Evolutionary conservation across 2,888 invertebrate genomes (phyloP), one percentile per base, ranked within the genome.

Genomic region (Chrysomela aeneicollis): DNA sequence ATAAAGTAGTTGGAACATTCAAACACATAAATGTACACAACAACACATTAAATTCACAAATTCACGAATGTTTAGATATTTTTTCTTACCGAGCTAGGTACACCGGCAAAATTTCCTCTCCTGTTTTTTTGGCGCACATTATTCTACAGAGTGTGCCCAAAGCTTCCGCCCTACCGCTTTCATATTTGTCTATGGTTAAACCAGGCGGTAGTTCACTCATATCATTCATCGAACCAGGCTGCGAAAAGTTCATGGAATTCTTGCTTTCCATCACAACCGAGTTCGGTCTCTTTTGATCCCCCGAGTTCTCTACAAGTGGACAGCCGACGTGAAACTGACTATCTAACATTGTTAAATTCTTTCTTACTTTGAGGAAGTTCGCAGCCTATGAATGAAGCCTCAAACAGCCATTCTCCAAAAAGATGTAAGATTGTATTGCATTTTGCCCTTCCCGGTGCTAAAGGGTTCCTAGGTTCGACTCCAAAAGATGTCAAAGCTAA

Each of bases 331-430:
- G 9, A 8, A 21, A 47, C 6, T 6, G 15, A 22, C 8, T 46
- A 26, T 15, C 3, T 12, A 22, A n/a, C 21, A 15, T 63, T 15
- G 42, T 49, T 47, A 50, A 55, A 51, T 3, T 17, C 2, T 3
- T 49, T 76, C 79, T 80, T 81, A 87, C 88, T 86, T 75, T 87
- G 76, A 3, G 76, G 74, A 30, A 81, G 67, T 59, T 90, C 90
- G 51, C 92, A 93, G 2, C 95, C 95, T 73, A 96, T 92, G 73
- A 97, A 91, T 1, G 97, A 93, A 4, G 97, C 97, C 82, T 98
- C 97, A 81, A 97, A 97, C 69, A 98, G 84, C 98, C 98, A 98
- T 78, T 95, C 93, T 1, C 98, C 97, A 82, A 97, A 97, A 71
- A 98, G 85, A 82, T 98, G 97, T 63, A 98, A 87, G 80, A 98